Base-by-base conservation (phyloP, 2,113 vertebrate genomes). In the Chaetodon trifascialis region DNA sequence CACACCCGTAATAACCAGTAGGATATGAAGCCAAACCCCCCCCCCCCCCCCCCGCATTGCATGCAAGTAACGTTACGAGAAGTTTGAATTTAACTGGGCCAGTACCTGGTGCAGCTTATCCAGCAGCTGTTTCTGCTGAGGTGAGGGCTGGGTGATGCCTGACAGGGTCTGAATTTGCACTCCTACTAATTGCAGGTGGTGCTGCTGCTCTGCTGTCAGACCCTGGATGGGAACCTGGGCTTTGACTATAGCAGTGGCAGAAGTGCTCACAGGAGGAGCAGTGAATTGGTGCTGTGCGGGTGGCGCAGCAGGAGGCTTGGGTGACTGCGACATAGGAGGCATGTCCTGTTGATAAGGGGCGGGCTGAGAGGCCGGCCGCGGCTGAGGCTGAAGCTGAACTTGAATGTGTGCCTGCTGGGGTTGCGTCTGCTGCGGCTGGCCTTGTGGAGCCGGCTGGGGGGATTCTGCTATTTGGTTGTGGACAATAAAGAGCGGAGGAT, bases 71-170 rank as follows among this genome's bases (percentile, higher is more conserved):
- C 14, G 1, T 55, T 23, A 23, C 9, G 51, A 10, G 51, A 58
- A n/a, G 17, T 47, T 15, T 34, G 8, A 15, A 3, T 9, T 25
- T 19, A 64, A 36, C 9, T 56, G 30, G 21, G 16, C 47, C 12
- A 11, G 82, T 95, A 97, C 97, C 97, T 97, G 97, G 87, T 96
- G 97, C 63, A 97, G 96, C 82, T 97, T 96, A 49, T 98, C 97
- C 90, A 97, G 89, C 38, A 97, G 92, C 86, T 95, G 96, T 89
- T 97, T 98, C 88, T 96, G 95, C 80, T 97, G 97, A 54, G 93
- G 91, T 15, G 94, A 91, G 7, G 96, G 93, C 67, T 95, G 96
- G 17, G 89, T 62, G 55, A 97, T 94, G 34, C 95, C 78, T 0
- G 96, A 93, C 87, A 96, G 93, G 7, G 96, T 91, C 79, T 96